Evolutionary conservation across 1,140 invertebrate species (phyloP).

Genomic region (Brachionus plicatilis): DNA sequence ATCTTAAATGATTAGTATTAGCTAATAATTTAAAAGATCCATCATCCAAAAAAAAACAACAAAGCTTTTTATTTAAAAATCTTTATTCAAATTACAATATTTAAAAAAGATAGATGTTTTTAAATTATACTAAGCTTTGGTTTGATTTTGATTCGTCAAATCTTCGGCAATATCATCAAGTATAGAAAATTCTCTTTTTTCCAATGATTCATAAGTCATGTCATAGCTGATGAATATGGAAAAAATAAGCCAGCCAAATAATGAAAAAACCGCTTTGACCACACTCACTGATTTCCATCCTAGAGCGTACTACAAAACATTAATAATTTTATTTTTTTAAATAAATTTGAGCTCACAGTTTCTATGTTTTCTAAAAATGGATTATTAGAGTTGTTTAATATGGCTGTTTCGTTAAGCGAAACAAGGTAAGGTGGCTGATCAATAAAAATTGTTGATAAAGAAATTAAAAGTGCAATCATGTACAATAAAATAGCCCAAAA

Average conservation of each 20-base stretch:
- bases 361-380: not conserved
- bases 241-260: constrained; percentile 17
- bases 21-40: too few species aligned
- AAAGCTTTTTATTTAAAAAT: not conserved
- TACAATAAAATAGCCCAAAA: constrained; percentile 38
- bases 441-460: constrained; percentile 29
- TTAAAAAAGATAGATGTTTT: not conserved
- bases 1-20: too few species aligned
- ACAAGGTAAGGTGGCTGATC: not conserved
- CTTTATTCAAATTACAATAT: not conserved
- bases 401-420: not conserved
- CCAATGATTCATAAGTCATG: constrained; percentile 14
- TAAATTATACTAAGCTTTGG: not conserved
- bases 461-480: constrained; percentile 13
- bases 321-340: not conserved
- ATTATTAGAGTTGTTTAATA: not conserved
- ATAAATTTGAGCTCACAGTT: not conserved
- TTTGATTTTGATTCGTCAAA: not conserved
- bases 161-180: constrained; percentile 24
- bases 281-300: constrained; percentile 5
- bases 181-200: constrained; percentile 21
- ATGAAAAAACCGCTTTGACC: constrained; percentile 22
- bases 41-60: too few species aligned
- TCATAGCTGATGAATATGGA: constrained; percentile 8
- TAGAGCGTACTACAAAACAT: not conserved